Base-by-base conservation (phyloP, 2,888 invertebrate species). In the Tetropium fuscum region DNA sequence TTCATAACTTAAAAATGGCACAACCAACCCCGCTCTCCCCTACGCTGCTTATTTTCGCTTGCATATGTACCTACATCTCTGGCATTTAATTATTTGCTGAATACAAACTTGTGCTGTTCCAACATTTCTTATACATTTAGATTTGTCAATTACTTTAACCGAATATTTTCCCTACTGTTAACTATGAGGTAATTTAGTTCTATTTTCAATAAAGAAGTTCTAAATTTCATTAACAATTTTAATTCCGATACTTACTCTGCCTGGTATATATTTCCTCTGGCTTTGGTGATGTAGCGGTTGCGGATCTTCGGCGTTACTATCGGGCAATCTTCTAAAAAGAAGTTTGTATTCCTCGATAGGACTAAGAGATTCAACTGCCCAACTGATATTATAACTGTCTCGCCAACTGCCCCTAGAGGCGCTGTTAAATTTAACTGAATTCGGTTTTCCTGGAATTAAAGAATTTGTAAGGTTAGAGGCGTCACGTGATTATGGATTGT, bases 261-360 rank as follows among this genome's bases (percentile, higher is more conserved):
- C 51, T 8, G 51, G 51, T 40, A 51, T 40, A 51, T 78, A 73
- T 68, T 80, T 81, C 60, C 75, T 77, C 53, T 80, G 81, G 68
- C 84, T 81, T 65, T 83, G 83, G 68, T 81, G 84, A 53, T 83
- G 82, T 10, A 83, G 69, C 32, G 80, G 83, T 74, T 75, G 83
- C 53, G 79, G 81, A 65, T 80, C 80, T 64, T 80, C 80, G 3
- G 77, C 66, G 55, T 66, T 71, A 20, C 76, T 71, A 44, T 87
- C 86, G 44, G 87, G 87, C 69, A 87, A 82, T 78, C 86, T 85
- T 72, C 89, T 82, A 81, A 87, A 89, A 70, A 85, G 84, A 68
- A 90, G 79, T 79, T 88, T 87, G 79, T 88, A 89, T 78, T 89
- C 88, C 72, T 88, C 87, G 59, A 90, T 86, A 51, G 88, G 87